Evolutionary conservation across 2,888 invertebrate genomes (phyloP), one percentile per base, ranked within the genome.

Genomic region (Penaeus monodon): DNA sequence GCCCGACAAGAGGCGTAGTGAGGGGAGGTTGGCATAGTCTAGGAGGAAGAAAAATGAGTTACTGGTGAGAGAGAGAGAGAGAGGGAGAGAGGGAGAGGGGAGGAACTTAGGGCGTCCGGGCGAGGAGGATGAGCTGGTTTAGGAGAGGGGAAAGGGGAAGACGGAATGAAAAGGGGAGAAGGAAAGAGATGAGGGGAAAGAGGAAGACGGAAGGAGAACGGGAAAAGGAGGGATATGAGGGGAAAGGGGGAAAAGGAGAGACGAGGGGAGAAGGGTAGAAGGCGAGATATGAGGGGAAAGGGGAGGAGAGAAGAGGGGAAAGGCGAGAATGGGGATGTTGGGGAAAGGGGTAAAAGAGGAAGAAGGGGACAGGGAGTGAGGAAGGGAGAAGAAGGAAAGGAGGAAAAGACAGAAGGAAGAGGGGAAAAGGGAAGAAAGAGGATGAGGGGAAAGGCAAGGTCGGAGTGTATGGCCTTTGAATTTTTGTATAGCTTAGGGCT

Each of bases 301-400:
- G 74, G 12, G 14, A 38, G 77, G 77, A 77, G 77, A 57, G 49
- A 27, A 57, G 49, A 77, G 57, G 57, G 77, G 49, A n/a, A 49
- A n/a, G 27, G 20, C 57, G 17, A 20, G 8, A 44, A 44, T 3
- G 10, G 6, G 10, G 44, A 6, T 57, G n/a, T n/a, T 4, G 49
- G 38, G 57, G 77, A 49, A 65, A 64, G 79, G 65, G 64, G 29
- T 27, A 79, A 24, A 49, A 63, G n/a, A 63, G 65, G 38, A n/a
- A 14, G 65, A 22, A 64, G 63, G 27, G 29, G 78, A 79, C n/a
- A 38, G 38, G 63, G 38, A 38, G 33, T 20, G 65, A 38, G 33
- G 79, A 79, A 65, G 33, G 38, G 65, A 22, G 20, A 29, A 78
- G 63, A 27, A n/a, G 57, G 57, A 78, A 27, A 49, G 38, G 44